A percentile compares a stretch with the other conserved stretches of the same genome.
Evolutionary conservation across 2,888 invertebrate species (phyloP).

Genomic region (Miltochrista miniata): DNA sequence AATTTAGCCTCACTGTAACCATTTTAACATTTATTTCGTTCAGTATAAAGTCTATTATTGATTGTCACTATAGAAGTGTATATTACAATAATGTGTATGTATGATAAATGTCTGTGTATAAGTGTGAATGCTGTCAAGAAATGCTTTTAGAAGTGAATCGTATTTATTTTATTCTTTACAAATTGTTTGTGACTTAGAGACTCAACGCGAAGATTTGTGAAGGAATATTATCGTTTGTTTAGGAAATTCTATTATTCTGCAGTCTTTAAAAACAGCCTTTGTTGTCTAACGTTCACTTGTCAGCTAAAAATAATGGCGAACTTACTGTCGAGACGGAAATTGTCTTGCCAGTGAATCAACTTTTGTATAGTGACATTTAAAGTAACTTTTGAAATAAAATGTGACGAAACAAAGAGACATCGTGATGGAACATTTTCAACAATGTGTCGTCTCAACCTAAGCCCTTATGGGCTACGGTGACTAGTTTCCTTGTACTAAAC

Average conservation of each 20-base stretch:
- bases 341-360: neutral
- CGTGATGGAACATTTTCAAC: too few relatives aligned
- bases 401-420: too few relatives aligned
- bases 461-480: too few relatives aligned
- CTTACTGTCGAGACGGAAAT: neutral
- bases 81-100: slow-evolving; percentile 4
- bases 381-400: too few relatives aligned
- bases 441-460: too few relatives aligned
- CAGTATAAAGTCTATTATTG: slow-evolving; percentile 8
- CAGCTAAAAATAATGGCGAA: neutral
- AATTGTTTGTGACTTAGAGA: neutral
- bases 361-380: too few relatives aligned
- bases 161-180: slow-evolving; percentile 1
- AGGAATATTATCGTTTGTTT: neutral
- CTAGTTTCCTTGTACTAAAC: too few relatives aligned
- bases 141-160: slow-evolving; percentile 9
- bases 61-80: slow-evolving; percentile 4
- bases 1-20: slow-evolving; percentile 13
- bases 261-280: neutral
- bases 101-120: slow-evolving; percentile 7
- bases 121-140: slow-evolving; percentile 1
- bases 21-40: slow-evolving; percentile 8
- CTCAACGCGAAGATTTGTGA: neutral
- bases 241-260: neutral
- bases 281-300: neutral